Evolutionary conservation across 2,888 invertebrate genomes (phyloP).

Genomic region (Tetranychus truncatus): DNA sequence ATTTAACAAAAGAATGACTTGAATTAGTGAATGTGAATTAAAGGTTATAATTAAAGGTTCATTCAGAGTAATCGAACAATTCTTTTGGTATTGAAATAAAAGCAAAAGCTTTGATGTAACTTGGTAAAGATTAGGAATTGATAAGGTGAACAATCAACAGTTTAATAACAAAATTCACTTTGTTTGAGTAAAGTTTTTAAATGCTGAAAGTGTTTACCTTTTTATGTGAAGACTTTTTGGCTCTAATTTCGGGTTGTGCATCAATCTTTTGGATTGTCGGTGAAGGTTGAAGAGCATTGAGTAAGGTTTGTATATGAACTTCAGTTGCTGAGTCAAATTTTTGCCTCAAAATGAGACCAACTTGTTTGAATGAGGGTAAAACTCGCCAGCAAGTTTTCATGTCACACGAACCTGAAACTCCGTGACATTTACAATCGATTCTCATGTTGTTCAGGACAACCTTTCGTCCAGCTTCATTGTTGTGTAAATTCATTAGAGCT

Average conservation of each 20-base stretch:
- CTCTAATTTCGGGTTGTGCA: background rate
- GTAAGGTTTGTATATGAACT: background rate
- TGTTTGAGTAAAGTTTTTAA: too few relatives aligned
- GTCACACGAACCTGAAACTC: conserved; percentile 35
- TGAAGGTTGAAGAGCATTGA: background rate
- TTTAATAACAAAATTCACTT: too few relatives aligned
- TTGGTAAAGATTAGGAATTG: too few relatives aligned
- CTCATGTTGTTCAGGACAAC: conserved; percentile 34
- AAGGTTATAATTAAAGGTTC: too few relatives aligned
- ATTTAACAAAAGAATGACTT: too few relatives aligned
- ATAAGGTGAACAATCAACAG: too few relatives aligned
- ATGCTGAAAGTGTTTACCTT: background rate
- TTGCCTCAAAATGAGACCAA: conserved; percentile 35
- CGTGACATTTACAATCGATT: conserved; percentile 35
- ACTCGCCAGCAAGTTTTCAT: conserved; percentile 35
- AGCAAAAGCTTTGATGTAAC: too few relatives aligned
- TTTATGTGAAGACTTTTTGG: background rate
- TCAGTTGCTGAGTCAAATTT: conserved; percentile 34
- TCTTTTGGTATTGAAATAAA: too few relatives aligned
- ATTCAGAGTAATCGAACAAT: too few relatives aligned
- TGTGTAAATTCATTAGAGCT: conserved; percentile 34
- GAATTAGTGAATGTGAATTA: too few relatives aligned
- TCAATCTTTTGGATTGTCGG: background rate
- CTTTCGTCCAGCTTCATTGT: conserved; percentile 35
- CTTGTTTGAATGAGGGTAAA: conserved; percentile 33